These are phyloP conservation scores for Hylomyscus alleni DNA, from an alignment of 2,797 vertebrate genomes.

Conservation along the genomic window DNA sequence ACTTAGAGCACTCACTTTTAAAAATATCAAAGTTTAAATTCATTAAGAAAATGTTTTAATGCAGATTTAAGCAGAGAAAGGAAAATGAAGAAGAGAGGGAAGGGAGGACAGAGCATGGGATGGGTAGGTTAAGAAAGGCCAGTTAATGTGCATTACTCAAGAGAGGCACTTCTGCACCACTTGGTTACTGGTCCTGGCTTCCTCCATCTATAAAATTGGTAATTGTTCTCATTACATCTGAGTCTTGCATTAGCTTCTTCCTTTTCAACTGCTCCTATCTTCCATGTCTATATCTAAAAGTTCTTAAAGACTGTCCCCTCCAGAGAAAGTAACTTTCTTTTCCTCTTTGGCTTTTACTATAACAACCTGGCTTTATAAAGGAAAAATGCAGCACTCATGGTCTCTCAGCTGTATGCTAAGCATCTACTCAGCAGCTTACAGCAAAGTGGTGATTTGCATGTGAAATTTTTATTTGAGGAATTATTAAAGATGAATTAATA, in stretches of 20 bases:
- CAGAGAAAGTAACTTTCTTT: background rate
- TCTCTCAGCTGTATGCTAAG: background rate
- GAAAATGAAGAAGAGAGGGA: background rate
- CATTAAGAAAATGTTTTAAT: background rate
- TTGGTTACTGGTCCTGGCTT: constrained; percentile 25
- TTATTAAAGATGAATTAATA: constrained; percentile 53
- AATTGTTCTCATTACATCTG: background rate
- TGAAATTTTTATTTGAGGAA: constrained; percentile 4
- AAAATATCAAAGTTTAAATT: background rate
- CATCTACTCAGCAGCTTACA: background rate
- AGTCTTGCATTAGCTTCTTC: background rate
- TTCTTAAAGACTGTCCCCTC: constrained; percentile 5
- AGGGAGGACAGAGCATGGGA: background rate
- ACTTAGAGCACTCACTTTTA: constrained; percentile 18
- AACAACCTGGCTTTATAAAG: background rate
- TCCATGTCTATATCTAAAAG: background rate
- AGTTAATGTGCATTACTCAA: background rate
- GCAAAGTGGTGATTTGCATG: constrained; percentile 16
- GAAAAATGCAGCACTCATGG: constrained; percentile 1
- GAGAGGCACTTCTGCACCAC: background rate
- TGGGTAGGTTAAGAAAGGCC: background rate
- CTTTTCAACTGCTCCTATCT: background rate
- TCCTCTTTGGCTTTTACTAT: background rate
- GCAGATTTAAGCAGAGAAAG: background rate
- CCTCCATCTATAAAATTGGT: background rate